Conservation (phyloP, 2,113 vertebrate genomes). For the Alces alces region DNA sequence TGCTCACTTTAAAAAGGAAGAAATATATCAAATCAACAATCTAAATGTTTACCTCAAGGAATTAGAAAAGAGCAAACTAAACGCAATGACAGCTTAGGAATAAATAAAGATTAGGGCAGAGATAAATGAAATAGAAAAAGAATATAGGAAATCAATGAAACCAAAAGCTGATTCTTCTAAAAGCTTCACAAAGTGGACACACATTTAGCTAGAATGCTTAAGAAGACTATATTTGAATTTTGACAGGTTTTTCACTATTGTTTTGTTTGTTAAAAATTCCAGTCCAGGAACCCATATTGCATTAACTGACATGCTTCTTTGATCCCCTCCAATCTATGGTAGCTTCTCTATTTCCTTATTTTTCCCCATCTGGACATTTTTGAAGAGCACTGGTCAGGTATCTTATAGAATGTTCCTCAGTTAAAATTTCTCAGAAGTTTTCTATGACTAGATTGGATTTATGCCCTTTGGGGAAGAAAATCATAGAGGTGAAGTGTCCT, state of each 20-base stretch:
- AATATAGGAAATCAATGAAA: not conserved
- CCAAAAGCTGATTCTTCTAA: not conserved
- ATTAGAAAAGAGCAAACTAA: not conserved
- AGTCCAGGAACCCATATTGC: not conserved
- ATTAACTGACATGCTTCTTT: not conserved
- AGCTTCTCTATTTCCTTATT: not conserved
- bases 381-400: not conserved
- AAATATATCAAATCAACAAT: not conserved
- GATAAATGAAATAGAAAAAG: not conserved
- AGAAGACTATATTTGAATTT: not conserved
- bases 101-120: not conserved
- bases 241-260: not conserved
- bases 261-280: not conserved
- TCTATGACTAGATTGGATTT: not conserved
- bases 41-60: not conserved
- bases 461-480: not conserved
- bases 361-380: not conserved
- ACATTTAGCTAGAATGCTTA: not conserved
- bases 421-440: not conserved
- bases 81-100: not conserved
- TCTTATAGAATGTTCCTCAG: not conserved
- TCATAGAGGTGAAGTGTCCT: not conserved
- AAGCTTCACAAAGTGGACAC: not conserved
- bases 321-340: not conserved
- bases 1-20: not conserved